Evolutionary conservation across 2,888 invertebrate genomes (phyloP), one percentile per base, ranked within the genome.

Genomic region (Lochmaea capreae): DNA sequence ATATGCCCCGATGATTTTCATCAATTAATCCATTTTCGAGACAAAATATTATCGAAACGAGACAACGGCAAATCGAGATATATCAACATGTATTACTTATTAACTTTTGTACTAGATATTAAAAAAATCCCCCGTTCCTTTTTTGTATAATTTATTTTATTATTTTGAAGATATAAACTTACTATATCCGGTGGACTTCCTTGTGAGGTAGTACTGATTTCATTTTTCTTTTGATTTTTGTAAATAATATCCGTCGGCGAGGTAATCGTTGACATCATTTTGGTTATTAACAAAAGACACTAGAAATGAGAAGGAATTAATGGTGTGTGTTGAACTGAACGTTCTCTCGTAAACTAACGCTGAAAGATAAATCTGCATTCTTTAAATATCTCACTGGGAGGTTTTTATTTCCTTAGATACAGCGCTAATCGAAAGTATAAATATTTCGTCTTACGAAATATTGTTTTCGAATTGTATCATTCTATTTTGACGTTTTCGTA

Each of bases 171-270:
- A 33, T 3, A 33, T 33, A 33, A 67, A 80, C 81, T 80, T 75
- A 80, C 81, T 59, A 79, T 74, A 71, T 81, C 75, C n/a, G 81
- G 81, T 5, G 81, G 81, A 69, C 78, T 81, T 58, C 79, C 78
- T 52, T 77, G 71, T 4, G 26, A 4, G 26, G 26, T 33, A 4
- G 26, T 33, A 33, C 26, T 9, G 77, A 75, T 4, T 52, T 10
- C 70, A 49, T 18, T 18, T 6, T 2, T 33, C 33, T 10, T 66
- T 63, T 26, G 68, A 52, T 46, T 67, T 49, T 52, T 72, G 57
- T 76, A 69, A 3, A 66, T 62, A 33, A 79, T 80, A 65, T 79
- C 65, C 16, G 77, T 79, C 0, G 80, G 79, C 70, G 68, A 66
- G 33, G 79, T 79, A 74, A 79, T 78, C 76, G 78, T 78, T 33